Percentiles rank a stretch among this genome's conserved stretches.
These are phyloP conservation scores for Nothocercus julius DNA, from an alignment of 2,113 vertebrate genomes.

Conservation along the genomic window DNA sequence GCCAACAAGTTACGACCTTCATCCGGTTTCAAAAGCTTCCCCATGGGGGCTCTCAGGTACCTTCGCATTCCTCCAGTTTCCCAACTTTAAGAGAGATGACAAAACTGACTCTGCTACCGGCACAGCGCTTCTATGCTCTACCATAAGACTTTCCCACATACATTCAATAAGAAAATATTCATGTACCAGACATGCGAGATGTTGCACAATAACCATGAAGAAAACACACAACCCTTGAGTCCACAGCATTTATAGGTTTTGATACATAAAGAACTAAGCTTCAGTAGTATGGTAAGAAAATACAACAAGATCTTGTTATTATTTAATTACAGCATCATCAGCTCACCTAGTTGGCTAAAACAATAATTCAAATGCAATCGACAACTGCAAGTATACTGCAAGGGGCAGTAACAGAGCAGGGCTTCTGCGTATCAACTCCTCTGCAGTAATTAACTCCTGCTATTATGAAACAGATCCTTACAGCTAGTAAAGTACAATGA, in stretches of 20 bases:
- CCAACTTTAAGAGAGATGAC: not conserved
- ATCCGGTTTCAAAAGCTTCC: not conserved
- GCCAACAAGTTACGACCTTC: not conserved
- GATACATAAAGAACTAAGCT: not conserved
- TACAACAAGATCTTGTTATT: rapidly evolving
- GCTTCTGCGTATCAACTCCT: not conserved
- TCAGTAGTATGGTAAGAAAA: not conserved
- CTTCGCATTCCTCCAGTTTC: not conserved
- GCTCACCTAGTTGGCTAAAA: not conserved
- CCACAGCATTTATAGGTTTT: not conserved
- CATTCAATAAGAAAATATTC: not conserved
- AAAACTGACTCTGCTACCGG: not conserved
- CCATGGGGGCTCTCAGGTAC: not conserved
- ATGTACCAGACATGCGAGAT: not conserved
- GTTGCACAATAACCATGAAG: not conserved
- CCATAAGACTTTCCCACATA: not conserved
- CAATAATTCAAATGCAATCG: not conserved
- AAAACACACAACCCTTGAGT: not conserved
- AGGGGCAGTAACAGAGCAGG: not conserved
- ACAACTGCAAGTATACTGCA: not conserved
- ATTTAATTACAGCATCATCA: not conserved
- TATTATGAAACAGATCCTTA: not conserved
- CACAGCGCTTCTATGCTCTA: not conserved
- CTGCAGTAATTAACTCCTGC: not conserved
- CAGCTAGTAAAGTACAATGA: not conserved